Conservation (phyloP, 1,140 invertebrate species). For the Bombus sylvicola region DNA sequence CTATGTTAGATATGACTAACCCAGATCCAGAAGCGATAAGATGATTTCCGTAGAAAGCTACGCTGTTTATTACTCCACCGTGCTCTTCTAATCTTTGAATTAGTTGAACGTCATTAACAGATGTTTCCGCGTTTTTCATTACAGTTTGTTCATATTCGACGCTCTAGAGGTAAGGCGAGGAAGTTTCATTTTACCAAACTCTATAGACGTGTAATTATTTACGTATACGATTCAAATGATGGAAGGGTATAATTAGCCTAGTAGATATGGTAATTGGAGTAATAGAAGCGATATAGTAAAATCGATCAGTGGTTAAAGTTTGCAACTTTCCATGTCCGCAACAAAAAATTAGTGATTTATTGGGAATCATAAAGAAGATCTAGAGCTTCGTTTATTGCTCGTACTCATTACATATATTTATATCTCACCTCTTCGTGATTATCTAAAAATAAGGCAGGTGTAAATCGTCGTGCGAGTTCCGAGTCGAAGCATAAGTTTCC, state of each 20-base stretch:
- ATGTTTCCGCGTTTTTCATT: slow-evolving; percentile 78
- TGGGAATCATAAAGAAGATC: not conserved
- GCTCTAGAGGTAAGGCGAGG: slow-evolving; percentile 40
- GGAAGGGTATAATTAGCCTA: not conserved
- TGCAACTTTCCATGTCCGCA: not conserved
- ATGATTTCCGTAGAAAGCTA: slow-evolving; percentile 82
- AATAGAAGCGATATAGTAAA: not conserved
- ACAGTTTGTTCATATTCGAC: slow-evolving; percentile 78
- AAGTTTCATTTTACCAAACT: not conserved
- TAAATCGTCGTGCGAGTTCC: slow-evolving; percentile 75
- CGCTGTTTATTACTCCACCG: slow-evolving; percentile 84
- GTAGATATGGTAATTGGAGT: no score
- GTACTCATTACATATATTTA: no score
- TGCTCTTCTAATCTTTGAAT: slow-evolving; percentile 83
- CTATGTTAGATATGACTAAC: slow-evolving; percentile 71
- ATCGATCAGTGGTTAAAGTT: not conserved
- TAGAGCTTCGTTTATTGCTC: no score
- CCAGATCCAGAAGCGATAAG: slow-evolving; percentile 84
- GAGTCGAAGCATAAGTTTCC: slow-evolving; percentile 81
- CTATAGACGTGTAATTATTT: not conserved
- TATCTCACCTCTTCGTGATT: slow-evolving; percentile 42
- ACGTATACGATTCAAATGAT: not conserved
- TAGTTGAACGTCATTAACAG: slow-evolving; percentile 79
- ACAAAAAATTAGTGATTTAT: not conserved
- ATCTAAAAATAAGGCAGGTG: slow-evolving; percentile 40